Percentiles rank a stretch among this genome's conserved stretches.
Conservation (phyloP, 1,140 invertebrate genomes). For the Drosophila parabipectinata region DNA sequence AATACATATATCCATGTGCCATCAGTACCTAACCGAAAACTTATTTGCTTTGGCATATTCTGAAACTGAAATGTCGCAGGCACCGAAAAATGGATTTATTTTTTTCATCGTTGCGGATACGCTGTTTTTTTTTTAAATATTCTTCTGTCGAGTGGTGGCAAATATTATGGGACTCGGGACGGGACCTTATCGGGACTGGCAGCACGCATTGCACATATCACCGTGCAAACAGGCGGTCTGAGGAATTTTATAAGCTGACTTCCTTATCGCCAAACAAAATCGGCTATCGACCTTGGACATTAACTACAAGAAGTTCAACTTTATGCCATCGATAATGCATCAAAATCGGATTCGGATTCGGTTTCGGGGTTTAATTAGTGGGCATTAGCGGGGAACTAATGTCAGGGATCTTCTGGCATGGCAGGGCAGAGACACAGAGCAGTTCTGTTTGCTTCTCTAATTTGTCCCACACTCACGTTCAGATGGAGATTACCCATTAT, state of each 20-base stretch:
- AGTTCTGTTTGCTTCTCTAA: conserved; percentile 51
- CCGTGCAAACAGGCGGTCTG: conserved; percentile 20
- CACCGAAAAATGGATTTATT: conserved; percentile 65
- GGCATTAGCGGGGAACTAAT: conserved; percentile 28
- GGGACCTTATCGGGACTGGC: conserved; percentile 34
- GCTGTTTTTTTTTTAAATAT: neutral
- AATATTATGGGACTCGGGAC: conserved; percentile 24
- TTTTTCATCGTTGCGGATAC: conserved; percentile 6
- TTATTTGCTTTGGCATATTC: conserved; percentile 71
- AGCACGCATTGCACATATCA: conserved; percentile 39
- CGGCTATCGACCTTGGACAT: conserved; percentile 33
- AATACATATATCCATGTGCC: conserved; percentile 23
- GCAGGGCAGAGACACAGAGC: neutral
- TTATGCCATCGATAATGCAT: conserved; percentile 9
- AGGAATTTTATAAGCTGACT: conserved; percentile 7
- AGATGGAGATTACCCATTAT: conserved; percentile 59
- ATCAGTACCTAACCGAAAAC: conserved; percentile 19
- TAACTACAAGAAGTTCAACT: conserved; percentile 8
- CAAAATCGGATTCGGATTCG: neutral
- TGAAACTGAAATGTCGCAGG: conserved; percentile 60
- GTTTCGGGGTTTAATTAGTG: conserved; percentile 20
- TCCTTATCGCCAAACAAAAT: conserved; percentile 30
- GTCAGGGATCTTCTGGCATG: conserved; percentile 19
- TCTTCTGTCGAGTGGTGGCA: conserved; percentile 20
- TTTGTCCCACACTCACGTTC: conserved; percentile 33